phyloP scores from a whole-genome alignment of 2,797 vertebrate genomes.

The Rhinogobio ventralis region DNA sequence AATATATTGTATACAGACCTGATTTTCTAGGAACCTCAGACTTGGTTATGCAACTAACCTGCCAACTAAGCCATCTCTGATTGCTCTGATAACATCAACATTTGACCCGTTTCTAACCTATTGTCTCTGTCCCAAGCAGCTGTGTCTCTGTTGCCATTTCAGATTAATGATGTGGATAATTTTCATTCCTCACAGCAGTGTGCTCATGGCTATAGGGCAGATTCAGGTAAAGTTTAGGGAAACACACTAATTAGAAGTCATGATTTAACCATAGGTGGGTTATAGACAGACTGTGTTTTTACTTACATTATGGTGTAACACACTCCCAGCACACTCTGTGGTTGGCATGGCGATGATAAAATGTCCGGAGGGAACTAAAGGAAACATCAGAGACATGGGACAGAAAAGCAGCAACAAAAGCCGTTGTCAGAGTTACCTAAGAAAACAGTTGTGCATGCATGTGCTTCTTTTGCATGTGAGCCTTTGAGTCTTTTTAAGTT shows the following conservation, averaged over 20 bases:
- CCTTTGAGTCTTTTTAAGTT: conserved; percentile 24
- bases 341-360: background rate
- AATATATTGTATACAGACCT: background rate
- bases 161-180: conserved; percentile 2
- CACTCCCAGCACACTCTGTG: background rate
- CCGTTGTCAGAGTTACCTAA: conserved; percentile 15
- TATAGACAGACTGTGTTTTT: background rate
- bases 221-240: background rate
- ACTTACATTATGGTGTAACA: background rate
- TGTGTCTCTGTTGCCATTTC: conserved; percentile 5
- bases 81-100: conserved; percentile 26
- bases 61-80: conserved; percentile 9
- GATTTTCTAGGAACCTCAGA: conserved; percentile 18
- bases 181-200: background rate
- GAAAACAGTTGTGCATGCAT: background rate
- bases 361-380: conserved; percentile 1
- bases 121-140: conserved; percentile 1
- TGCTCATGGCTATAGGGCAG: background rate
- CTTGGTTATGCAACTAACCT: conserved; percentile 36
- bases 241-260: conserved; percentile 5
- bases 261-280: background rate
- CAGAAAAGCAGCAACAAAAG: conserved; percentile 7
- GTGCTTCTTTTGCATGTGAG: background rate
- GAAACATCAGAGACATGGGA: conserved; percentile 31
- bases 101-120: background rate